Percentiles rank a stretch among this genome's conserved stretches.
Conservation (phyloP, 2,113 vertebrate genomes). For the Sinocyclocheilus anophthalmus region DNA sequence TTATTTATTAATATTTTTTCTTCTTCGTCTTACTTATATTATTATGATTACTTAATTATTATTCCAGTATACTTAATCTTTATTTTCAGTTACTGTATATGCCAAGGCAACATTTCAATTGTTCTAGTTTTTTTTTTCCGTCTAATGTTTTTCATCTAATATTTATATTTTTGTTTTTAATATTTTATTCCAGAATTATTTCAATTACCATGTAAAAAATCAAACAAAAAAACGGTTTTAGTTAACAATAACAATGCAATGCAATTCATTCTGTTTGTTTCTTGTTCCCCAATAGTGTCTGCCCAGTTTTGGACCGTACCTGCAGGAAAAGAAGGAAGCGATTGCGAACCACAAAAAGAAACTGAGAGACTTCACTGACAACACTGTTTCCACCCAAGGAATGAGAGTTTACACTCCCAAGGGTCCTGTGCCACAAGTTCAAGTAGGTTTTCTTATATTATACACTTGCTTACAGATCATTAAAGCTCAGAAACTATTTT, state of each 20-base stretch:
- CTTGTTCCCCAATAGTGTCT: constrained; percentile 74
- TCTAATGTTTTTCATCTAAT: not conserved
- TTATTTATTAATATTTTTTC: not conserved
- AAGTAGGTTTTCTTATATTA: constrained; percentile 70
- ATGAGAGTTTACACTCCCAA: constrained; percentile 67
- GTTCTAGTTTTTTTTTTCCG: too few relatives aligned
- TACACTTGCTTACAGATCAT: not conserved
- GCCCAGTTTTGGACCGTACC: constrained; percentile 91
- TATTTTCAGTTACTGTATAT: too few relatives aligned
- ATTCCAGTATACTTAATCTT: too few relatives aligned
- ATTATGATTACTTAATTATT: too few relatives aligned
- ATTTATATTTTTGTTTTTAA: not conserved
- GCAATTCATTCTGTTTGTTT: not conserved
- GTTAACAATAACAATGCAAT: not conserved
- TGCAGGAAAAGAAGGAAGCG: constrained; percentile 79
- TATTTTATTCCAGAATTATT: not conserved
- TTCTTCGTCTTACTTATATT: too few relatives aligned
- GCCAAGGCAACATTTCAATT: too few relatives aligned
- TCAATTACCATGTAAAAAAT: not conserved
- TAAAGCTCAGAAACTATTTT: not conserved
- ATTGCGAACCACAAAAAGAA: constrained; percentile 81
- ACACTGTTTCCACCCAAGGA: constrained; percentile 34
- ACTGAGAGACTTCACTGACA: constrained; percentile 57
- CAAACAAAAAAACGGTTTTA: not conserved
- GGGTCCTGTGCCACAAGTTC: constrained; percentile 82